Base-by-base conservation (phyloP, 1,140 invertebrate genomes). In the Halotydeus destructor region DNA sequence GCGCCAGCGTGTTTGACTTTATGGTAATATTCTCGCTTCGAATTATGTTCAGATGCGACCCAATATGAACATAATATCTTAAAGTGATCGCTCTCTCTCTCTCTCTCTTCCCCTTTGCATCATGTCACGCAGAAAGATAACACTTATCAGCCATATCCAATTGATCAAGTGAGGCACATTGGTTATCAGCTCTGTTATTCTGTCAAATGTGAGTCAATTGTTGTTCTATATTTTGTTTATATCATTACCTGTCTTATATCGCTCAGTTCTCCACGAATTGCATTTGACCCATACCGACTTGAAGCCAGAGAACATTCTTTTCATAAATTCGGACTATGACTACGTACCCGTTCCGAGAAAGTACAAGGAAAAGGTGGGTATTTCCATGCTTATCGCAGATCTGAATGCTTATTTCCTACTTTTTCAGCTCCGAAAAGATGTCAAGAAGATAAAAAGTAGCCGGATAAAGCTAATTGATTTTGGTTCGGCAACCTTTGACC, bases 401-500 rank as follows among this genome's bases (percentile, higher is more conserved):
- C n/a, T n/a, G n/a, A n/a, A n/a, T n/a, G n/a, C n/a, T n/a, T n/a
- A n/a, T n/a, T n/a, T n/a, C n/a, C n/a, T n/a, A n/a, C n/a, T n/a
- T n/a, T n/a, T n/a, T n/a, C n/a, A n/a, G n/a, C n/a, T n/a, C n/a
- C n/a, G 78, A 61, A 71, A 78, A 56, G 81, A 89, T 50, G 66
- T 84, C 31, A 68, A 75, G 52, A 69, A 74, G 39, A 78, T 97
- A 21, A 88, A 86, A 61, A 76, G 75, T 51, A 88, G 86, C 42
- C 80, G 93, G 56, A 89, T 98, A 38, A 71, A 79, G 49, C 70
- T 99, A 25, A 99, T 99, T 55, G 94, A 99, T 66, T 96, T 99
- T 64, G 94, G 94, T 43, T 97, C 89, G 60, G 93, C 94, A n/a
- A 99, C 94, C 14, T 99, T 99, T 62, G 91, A 99, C 65, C 79